These are phyloP conservation scores for Phanerotoma sp. DNA, from an alignment of 2,888 invertebrate genomes.

Conservation along the genomic window DNA sequence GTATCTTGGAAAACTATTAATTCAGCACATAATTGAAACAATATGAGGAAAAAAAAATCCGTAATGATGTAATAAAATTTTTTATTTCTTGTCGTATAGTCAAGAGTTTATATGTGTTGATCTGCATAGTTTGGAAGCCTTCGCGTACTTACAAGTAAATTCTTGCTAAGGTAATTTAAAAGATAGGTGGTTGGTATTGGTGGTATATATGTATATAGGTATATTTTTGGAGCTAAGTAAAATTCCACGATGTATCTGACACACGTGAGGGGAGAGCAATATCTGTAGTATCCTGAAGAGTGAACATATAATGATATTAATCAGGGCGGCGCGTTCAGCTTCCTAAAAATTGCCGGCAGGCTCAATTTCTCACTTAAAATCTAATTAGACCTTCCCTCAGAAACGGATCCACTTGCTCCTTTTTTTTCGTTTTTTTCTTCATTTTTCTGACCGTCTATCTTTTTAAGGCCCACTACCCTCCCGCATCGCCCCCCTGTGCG, in stretches of 20 bases:
- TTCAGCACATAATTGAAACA: no score
- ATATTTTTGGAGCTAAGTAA: no score
- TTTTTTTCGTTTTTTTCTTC: slow-evolving; percentile 3
- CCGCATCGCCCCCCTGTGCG: slow-evolving; percentile 30
- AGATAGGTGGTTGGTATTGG: no score
- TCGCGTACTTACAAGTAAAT: no score
- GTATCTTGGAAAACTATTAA: no score
- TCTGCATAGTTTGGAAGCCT: no score
- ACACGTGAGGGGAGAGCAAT: slow-evolving; percentile 18
- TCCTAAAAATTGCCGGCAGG: slow-evolving; percentile 57
- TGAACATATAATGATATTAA: slow-evolving; percentile 55
- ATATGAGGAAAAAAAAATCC: no score
- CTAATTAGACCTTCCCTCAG: slow-evolving; percentile 53
- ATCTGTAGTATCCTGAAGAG: slow-evolving; percentile 23
- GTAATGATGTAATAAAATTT: no score
- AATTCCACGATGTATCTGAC: no score
- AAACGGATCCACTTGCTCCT: slow-evolving; percentile 2
- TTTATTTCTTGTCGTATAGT: no score
- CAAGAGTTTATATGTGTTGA: no score
- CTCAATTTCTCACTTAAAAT: slow-evolving; percentile 58
- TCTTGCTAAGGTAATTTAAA: no score
- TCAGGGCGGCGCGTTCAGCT: slow-evolving; percentile 55
- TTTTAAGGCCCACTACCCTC: slow-evolving; percentile 23
- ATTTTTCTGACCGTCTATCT: slow-evolving; percentile 24
- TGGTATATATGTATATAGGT: not conserved